These are phyloP conservation scores for Xylocopa sonorina DNA, from an alignment of 1,140 invertebrate species.

Conservation along the genomic window DNA sequence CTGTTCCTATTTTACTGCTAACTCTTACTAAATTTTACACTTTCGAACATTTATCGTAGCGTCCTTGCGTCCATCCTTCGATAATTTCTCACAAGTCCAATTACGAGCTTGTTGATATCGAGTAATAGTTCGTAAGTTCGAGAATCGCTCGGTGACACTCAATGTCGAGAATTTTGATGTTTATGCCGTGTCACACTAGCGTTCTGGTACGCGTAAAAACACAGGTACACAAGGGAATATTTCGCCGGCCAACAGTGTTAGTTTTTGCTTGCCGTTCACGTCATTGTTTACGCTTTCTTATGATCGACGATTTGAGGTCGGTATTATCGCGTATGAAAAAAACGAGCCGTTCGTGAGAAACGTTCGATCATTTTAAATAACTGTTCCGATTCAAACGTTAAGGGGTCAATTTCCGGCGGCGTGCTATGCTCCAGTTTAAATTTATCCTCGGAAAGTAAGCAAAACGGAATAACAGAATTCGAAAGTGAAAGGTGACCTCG, in stretches of 20 bases:
- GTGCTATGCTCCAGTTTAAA: background rate
- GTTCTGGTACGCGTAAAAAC: background rate
- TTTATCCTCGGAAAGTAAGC: background rate
- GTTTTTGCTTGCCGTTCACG: too few relatives aligned
- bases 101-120: slow-evolving; percentile 22
- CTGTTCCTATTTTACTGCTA: slow-evolving; percentile 61
- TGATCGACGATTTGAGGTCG: background rate
- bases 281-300: background rate
- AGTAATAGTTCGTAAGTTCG: background rate
- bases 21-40: slow-evolving; percentile 7
- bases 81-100: background rate
- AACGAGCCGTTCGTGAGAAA: background rate
- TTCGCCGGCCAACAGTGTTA: too few relatives aligned
- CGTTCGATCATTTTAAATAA: background rate
- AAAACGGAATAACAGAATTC: slow-evolving; percentile 17
- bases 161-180: too few relatives aligned
- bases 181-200: background rate
- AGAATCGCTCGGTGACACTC: background rate
- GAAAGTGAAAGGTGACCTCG: slow-evolving; percentile 34
- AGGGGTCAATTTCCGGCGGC: background rate
- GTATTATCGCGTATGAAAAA: background rate
- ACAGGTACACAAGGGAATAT: background rate
- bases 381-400: background rate
- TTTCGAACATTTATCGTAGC: background rate
- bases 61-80: too few relatives aligned